Percentiles rank a stretch among this genome's conserved stretches.
These are phyloP conservation scores for Alcis repandata DNA, from an alignment of 2,888 invertebrate genomes.

Conservation along the genomic window DNA sequence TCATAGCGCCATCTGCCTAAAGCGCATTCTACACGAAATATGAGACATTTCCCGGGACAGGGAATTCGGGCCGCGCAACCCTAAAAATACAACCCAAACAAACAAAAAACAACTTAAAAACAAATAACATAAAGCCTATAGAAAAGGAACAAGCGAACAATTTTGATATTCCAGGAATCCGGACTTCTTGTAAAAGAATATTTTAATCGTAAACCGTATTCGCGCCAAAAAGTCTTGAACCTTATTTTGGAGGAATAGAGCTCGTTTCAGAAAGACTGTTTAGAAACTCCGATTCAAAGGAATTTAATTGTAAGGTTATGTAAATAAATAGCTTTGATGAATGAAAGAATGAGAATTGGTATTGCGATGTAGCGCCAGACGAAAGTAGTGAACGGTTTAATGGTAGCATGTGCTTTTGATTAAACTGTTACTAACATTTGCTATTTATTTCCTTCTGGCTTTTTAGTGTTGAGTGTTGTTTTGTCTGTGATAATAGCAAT, in stretches of 20 bases:
- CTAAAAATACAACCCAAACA: not conserved
- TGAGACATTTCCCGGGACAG: conserved; percentile 11
- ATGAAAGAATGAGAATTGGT: conserved; percentile 17
- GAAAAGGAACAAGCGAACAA: not conserved
- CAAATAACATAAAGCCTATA: not conserved
- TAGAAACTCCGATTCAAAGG: conserved; percentile 19
- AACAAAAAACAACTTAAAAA: conserved; percentile 10
- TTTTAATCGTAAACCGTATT: not conserved
- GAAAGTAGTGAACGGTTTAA: conserved; percentile 12
- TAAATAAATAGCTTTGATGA: conserved; percentile 42
- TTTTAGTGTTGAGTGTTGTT: not conserved
- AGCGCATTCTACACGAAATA: conserved; percentile 30
- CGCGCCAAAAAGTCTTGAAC: not conserved
- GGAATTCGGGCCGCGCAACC: conserved; percentile 5
- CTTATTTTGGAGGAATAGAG: not conserved
- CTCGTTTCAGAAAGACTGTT: conserved; percentile 2
- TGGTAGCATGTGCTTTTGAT: conserved; percentile 3
- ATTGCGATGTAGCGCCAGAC: conserved; percentile 10
- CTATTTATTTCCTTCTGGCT: not conserved
- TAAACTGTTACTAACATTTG: not conserved
- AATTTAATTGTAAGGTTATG: conserved; percentile 40
- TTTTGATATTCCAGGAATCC: not conserved
- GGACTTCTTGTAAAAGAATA: conserved; percentile 1
- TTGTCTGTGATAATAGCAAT: not conserved
- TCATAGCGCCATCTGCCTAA: conserved; percentile 24